These are phyloP conservation scores for Sepioteuthis lessoniana DNA, from an alignment of 2,888 invertebrate genomes.

Conservation along the genomic window DNA sequence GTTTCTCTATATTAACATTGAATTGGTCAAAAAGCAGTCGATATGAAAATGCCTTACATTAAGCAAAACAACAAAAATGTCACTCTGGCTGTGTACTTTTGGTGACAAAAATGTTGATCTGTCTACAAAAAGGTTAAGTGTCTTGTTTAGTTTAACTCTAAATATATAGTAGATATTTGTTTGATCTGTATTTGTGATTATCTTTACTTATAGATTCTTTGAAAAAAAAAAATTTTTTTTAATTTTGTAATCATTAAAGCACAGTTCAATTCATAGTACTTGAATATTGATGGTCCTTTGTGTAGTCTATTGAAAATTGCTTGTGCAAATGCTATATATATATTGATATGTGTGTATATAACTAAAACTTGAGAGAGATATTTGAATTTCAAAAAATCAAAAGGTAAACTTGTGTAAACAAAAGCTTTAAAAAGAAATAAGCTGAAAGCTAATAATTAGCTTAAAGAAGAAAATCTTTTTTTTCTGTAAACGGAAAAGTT, in stretches of 20 bases:
- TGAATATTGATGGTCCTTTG: constrained; percentile 15
- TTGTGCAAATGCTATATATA: background rate
- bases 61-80: too few relatives aligned
- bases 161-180: background rate
- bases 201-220: background rate
- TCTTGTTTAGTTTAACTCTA: background rate
- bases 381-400: background rate
- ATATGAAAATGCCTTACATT: too few relatives aligned
- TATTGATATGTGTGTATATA: background rate
- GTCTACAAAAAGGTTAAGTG: too few relatives aligned
- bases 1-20: too few relatives aligned
- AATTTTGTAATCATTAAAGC: background rate
- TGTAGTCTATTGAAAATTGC: background rate
- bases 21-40: too few relatives aligned
- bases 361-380: constrained; percentile 14
- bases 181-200: background rate
- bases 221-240: too few relatives aligned
- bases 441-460: background rate
- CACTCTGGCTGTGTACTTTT: too few relatives aligned
- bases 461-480: background rate
- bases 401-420: background rate
- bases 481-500: background rate
- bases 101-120: too few relatives aligned
- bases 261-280: background rate
- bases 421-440: background rate